Conservation (phyloP, 2,113 vertebrate genomes). For the Tauraco erythrolophus region DNA sequence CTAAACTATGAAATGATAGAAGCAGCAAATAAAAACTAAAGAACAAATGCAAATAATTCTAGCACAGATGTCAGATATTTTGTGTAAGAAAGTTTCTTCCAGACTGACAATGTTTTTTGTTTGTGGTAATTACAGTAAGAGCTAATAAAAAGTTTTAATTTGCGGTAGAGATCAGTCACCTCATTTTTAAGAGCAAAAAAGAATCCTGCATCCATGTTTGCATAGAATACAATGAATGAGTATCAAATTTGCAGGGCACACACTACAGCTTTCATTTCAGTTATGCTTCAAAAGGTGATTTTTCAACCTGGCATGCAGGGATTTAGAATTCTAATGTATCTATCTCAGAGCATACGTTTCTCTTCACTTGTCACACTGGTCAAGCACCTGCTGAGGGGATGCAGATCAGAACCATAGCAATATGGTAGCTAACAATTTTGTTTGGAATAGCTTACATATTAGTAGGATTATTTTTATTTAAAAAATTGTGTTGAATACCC, state of each 20-base stretch:
- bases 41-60: constrained; percentile 48
- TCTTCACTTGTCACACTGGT: background rate
- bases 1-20: background rate
- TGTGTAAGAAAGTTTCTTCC: constrained; percentile 1
- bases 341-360: background rate
- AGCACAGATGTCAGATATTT: constrained; percentile 12
- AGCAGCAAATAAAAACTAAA: constrained; percentile 40
- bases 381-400: background rate
- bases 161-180: background rate
- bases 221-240: background rate
- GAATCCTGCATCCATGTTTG: background rate
- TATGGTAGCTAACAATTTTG: background rate
- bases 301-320: background rate
- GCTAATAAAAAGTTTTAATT: constrained; percentile 55
- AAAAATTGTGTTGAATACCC: background rate
- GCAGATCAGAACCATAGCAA: background rate
- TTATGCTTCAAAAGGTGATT: background rate
- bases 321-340: background rate
- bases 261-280: background rate
- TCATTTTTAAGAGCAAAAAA: constrained; percentile 42
- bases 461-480: background rate
- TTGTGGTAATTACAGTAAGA: constrained; percentile 44
- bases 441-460: background rate
- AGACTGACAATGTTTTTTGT: constrained; percentile 18
- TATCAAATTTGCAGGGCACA: background rate